These are phyloP conservation scores for Leptinotarsa tumamoca DNA, from an alignment of 2,888 invertebrate genomes.

Conservation along the genomic window DNA sequence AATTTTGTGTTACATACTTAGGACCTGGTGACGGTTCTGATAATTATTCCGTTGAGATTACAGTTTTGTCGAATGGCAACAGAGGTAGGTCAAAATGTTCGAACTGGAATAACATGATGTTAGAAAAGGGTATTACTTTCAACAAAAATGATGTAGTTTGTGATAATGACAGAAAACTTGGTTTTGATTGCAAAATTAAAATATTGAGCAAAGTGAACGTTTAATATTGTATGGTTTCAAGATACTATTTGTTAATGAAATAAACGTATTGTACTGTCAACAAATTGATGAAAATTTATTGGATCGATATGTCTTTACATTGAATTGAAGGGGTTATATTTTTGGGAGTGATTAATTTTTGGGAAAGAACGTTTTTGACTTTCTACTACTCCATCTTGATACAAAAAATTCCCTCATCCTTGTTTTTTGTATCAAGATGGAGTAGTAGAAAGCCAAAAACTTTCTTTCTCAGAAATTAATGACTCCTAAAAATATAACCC, in stretches of 20 bases:
- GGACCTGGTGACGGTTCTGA: slow-evolving; percentile 53
- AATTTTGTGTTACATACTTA: slow-evolving; percentile 54
- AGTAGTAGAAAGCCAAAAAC: no score
- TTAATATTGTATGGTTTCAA: neutral
- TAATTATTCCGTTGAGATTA: slow-evolving; percentile 52
- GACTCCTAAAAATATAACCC: no score
- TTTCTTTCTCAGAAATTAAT: no score
- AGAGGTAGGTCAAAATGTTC: slow-evolving; percentile 43
- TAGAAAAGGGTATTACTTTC: slow-evolving; percentile 49
- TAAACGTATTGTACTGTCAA: no score
- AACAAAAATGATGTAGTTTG: slow-evolving; percentile 45
- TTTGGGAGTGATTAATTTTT: no score
- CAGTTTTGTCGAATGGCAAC: slow-evolving; percentile 38
- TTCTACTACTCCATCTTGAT: no score
- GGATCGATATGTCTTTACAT: no score
- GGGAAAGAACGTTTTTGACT: no score
- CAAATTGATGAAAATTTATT: no score
- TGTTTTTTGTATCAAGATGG: no score
- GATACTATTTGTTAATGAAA: neutral
- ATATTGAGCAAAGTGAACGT: slow-evolving; percentile 31
- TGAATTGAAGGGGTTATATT: no score
- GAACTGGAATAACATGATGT: slow-evolving; percentile 51
- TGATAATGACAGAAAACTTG: slow-evolving; percentile 42
- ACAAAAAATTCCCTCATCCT: no score
- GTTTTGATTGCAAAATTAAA: slow-evolving; percentile 34